phyloP scores from a whole-genome alignment of 2,888 invertebrate genomes.

The Lepidocyrtoides sp. region DNA sequence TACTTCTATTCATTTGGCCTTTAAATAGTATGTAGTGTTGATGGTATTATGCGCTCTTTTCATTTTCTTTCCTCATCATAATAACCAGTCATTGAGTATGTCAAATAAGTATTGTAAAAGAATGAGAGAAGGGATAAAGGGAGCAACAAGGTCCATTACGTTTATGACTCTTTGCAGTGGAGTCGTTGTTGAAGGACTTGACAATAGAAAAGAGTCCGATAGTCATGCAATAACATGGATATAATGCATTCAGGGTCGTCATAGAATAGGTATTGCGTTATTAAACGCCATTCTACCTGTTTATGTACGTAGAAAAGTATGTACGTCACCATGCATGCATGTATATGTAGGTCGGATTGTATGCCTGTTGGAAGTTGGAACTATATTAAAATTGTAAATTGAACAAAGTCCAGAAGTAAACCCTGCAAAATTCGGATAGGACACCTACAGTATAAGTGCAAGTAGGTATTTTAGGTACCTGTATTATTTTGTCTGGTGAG shows the following conservation, averaged over 20 bases:
- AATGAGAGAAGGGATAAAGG: not conserved
- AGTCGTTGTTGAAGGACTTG: not conserved
- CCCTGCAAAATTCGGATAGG: conserved; percentile 31
- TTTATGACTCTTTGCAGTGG: conserved; percentile 20
- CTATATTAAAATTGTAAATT: not conserved
- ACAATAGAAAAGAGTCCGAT: conserved; percentile 8
- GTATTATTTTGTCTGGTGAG: not conserved
- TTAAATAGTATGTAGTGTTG: no score
- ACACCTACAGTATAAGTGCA: conserved; percentile 13
- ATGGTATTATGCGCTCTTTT: conserved; percentile 17
- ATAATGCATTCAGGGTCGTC: not conserved
- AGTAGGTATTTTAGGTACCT: not conserved
- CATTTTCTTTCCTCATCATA: conserved; percentile 18
- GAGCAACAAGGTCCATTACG: conserved; percentile 78
- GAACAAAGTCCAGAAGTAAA: not conserved
- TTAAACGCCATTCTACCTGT: no score
- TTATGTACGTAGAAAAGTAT: no score
- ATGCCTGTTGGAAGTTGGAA: no score
- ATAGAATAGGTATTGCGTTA: not conserved
- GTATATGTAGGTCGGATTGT: not conserved
- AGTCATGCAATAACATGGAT: not conserved
- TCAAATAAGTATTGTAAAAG: conserved; percentile 3
- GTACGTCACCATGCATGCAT: not conserved
- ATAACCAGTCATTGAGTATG: conserved; percentile 22
- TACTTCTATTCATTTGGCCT: no score